A percentile compares a stretch with the other conserved stretches of the same genome.
These are phyloP conservation scores for Anoplophora glabripennis DNA, from an alignment of 1,140 invertebrate species.

Conservation along the genomic window DNA sequence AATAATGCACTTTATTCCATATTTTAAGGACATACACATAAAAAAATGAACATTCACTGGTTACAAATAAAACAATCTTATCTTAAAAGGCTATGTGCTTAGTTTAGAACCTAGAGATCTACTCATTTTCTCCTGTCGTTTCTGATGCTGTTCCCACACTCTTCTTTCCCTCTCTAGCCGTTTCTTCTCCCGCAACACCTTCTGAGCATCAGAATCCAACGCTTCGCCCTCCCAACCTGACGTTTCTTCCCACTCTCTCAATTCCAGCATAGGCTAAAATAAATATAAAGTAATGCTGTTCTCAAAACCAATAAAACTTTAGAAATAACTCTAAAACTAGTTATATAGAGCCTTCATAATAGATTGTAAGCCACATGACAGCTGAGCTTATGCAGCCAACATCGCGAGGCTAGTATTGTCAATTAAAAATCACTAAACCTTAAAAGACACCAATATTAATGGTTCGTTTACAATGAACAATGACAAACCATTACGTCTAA, in stretches of 20 bases:
- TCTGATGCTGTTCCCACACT: slow-evolving; percentile 53
- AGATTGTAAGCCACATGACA: too few relatives aligned
- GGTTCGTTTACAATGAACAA: too few relatives aligned
- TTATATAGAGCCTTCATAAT: too few relatives aligned
- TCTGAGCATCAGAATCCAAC: slow-evolving; percentile 50
- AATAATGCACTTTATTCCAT: too few relatives aligned
- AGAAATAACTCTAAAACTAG: too few relatives aligned
- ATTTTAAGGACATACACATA: neutral
- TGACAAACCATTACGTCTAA: too few relatives aligned
- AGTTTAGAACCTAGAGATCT: slow-evolving; percentile 51
- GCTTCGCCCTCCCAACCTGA: slow-evolving; percentile 54
- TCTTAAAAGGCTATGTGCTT: slow-evolving; percentile 43
- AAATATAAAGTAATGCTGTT: neutral
- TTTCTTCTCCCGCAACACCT: slow-evolving; percentile 51
- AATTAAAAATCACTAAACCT: too few relatives aligned
- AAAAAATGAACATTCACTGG: neutral
- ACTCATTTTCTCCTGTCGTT: slow-evolving; percentile 49
- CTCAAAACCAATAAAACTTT: neutral
- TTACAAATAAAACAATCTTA: slow-evolving; percentile 8
- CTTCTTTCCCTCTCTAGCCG: slow-evolving; percentile 51
- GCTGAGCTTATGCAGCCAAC: too few relatives aligned
- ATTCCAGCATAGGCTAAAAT: slow-evolving; percentile 27
- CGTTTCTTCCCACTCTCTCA: slow-evolving; percentile 54
- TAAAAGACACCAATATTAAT: too few relatives aligned
- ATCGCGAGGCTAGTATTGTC: too few relatives aligned